Base-by-base conservation (phyloP, 1,140 invertebrate species). In the Heliconius hermathena region DNA sequence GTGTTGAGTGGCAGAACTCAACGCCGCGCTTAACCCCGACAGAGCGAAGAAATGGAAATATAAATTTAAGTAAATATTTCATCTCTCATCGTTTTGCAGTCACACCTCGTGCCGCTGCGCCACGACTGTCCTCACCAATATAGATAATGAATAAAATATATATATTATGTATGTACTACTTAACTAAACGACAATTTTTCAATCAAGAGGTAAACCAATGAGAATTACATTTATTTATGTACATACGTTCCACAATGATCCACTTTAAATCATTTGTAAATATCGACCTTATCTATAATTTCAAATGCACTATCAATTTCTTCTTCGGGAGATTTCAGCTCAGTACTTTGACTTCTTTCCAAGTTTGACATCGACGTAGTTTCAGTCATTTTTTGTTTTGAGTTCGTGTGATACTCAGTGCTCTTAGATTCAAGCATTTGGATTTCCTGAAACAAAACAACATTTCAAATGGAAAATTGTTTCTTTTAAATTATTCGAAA, bases 231-330 rank as follows among this genome's bases (percentile, higher is more conserved):
- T 22, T 13, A 66, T 8, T 5, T 13, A 66, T 11, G 4, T 66
- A 66, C 13, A 29, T 22, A 66, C 13, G 26, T 66, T 29, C 60
- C 26, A 13, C 26, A 29, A 18, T 16, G 13, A 66, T 8, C 11
- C 3, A 13, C 11, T 29, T 1, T 66, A 16, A 29, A 18, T 66
- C n/a, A 66, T 66, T 66, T 66, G 60, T 66, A 66, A 66, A 66
- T 66, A 29, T 66, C 71, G 16, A 85, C 86, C 75, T 91, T 94
- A 49, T 94, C 91, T n/a, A 94, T 89, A 57, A 93, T 88, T 81
- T 92, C 87, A 72, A 95, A 95, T 2, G 91, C 93, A 29, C 79
- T 90, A 76, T 94, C 94, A 72, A 95, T 95, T 86, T 94, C 92
- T 79, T 90, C 87, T 8, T 93, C 93, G 0, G 89, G 85, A 6